Base-by-base conservation (phyloP, 2,113 vertebrate genomes). In the Oostethus manadensis region DNA sequence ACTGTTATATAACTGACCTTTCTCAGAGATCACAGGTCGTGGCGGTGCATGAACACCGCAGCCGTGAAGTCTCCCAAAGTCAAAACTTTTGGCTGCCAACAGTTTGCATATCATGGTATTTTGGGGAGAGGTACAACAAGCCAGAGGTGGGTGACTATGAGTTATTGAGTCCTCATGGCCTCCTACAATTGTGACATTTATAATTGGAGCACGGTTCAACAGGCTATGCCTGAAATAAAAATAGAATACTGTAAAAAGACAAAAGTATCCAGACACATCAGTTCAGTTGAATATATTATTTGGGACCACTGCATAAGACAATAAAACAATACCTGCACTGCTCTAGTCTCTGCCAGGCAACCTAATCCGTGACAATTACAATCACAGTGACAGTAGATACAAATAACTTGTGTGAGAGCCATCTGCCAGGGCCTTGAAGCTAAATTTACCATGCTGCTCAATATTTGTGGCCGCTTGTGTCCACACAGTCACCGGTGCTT, bases 21-120 rank as follows among this genome's bases (percentile, higher is more conserved):
- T 77, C 51, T 71, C 66, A 66, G 60, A 63, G 70, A 33, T 77
- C 70, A 72, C 35, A 79, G 71, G 73, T 78, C 80, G 74, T 9
- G 20, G 29, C 23, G 61, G 62, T 60, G 58, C 7, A 0, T 53
- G 44, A 58, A 63, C 55, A 68, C 55, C 54, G 66, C 66, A 70
- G 33, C 6, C 7, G 43, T 16, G 16, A 65, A 68, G 55, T 58
- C 73, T 79, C 66, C 67, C 69, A 66, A 49, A 71, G 35, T 67
- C 58, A 61, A 51, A 49, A 23, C 46, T 69, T 3, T 58, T 11
- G 45, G 17, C 60, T 56, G 44, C 44, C 65, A 56, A 50, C 23
- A 29, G 56, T 56, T 64, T 74, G 60, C 65, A 45, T 48, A 29
- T 56, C 35, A 20, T 16, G 11, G 40, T 21, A 45, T 59, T 11